These are phyloP conservation scores for Notothenia rossii DNA, from an alignment of 2,113 vertebrate species.

Conservation along the genomic window DNA sequence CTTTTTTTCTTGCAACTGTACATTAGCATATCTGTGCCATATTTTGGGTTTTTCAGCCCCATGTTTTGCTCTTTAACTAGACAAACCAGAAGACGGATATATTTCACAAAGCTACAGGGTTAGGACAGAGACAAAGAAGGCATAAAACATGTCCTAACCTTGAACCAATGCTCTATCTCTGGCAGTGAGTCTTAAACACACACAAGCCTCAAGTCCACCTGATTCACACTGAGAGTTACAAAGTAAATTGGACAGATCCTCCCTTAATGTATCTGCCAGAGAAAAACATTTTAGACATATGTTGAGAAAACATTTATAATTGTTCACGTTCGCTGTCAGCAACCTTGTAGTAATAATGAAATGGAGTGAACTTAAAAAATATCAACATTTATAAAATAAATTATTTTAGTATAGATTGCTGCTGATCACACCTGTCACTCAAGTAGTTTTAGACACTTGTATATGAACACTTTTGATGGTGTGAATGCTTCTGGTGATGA, in stretches of 20 bases:
- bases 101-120: conserved; percentile 11
- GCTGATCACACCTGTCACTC: conserved; percentile 28
- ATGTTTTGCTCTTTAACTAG: background rate
- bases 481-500: conserved; percentile 1
- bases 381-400: background rate
- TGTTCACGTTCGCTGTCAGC: background rate
- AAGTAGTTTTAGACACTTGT: conserved; percentile 10
- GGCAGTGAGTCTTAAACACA: conserved; percentile 9
- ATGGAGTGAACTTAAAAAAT: background rate
- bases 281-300: background rate
- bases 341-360: background rate
- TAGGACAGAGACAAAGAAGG: background rate
- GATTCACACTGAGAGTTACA: conserved; percentile 27
- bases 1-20: background rate
- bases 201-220: background rate
- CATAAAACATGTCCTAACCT: conserved; percentile 54
- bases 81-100: background rate
- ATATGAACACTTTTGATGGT: conserved; percentile 2
- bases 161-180: conserved; percentile 47
- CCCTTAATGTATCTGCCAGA: conserved; percentile 2
- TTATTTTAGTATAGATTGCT: background rate
- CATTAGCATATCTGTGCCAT: background rate
- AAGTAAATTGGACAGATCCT: background rate
- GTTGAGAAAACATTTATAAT: background rate
- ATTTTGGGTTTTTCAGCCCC: background rate